Percentiles rank a stretch among this genome's conserved stretches.
These are phyloP conservation scores for Watsonalla binaria DNA, from an alignment of 2,888 invertebrate genomes.

Conservation along the genomic window DNA sequence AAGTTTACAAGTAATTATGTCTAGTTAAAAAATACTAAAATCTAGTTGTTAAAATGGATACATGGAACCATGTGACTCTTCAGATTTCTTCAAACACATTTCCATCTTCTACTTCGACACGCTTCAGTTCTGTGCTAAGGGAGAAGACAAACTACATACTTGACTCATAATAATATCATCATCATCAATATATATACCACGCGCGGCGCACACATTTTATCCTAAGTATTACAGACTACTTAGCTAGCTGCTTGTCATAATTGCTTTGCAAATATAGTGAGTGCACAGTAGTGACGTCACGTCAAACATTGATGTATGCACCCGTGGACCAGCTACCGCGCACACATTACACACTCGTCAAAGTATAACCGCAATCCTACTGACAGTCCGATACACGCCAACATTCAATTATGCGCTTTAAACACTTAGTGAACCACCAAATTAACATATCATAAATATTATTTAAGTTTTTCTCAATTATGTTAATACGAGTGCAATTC, in stretches of 20 bases:
- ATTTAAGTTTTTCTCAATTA: slow-evolving; percentile 70
- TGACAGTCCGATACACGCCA: slow-evolving; percentile 28
- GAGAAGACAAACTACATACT: no score
- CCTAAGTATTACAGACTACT: neutral
- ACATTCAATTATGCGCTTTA: slow-evolving; percentile 64
- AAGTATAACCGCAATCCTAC: slow-evolving; percentile 34
- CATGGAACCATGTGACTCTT: no score
- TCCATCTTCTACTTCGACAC: no score
- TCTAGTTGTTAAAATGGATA: no score
- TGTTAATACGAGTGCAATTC: slow-evolving; percentile 47
- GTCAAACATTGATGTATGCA: neutral
- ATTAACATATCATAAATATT: slow-evolving; percentile 76
- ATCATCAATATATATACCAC: neutral
- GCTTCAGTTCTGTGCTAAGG: no score
- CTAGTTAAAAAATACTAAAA: no score
- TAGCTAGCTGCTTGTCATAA: neutral
- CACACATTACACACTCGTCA: slow-evolving; percentile 31
- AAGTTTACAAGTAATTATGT: no score
- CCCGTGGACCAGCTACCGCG: slow-evolving; percentile 13
- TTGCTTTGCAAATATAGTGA: neutral
- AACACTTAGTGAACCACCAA: slow-evolving; percentile 59
- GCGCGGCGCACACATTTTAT: neutral
- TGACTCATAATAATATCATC: neutral
- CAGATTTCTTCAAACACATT: no score
- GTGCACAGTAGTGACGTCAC: neutral